Evolutionary conservation across 2,113 vertebrate species (phyloP).

Genomic region (Cyanoramphus novaezelandiae): DNA sequence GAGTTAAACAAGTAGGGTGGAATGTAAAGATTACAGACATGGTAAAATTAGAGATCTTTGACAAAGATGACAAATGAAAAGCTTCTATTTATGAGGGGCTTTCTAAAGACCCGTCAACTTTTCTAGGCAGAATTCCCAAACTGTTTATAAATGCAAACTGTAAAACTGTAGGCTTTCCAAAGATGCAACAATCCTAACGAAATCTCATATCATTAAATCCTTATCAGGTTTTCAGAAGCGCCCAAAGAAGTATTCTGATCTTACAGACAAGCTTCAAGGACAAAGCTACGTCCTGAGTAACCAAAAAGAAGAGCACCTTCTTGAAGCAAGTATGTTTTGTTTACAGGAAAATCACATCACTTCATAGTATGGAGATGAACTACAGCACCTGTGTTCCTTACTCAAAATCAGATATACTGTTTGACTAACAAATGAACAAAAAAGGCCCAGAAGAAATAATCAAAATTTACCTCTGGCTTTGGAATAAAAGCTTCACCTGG

Average conservation of each 20-base stretch:
- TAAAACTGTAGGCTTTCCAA: background rate
- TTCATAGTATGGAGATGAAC: background rate
- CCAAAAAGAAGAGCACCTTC: background rate
- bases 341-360: background rate
- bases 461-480: slow-evolving; percentile 86
- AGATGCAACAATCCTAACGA: background rate
- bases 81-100: background rate
- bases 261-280: background rate
- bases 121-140: background rate
- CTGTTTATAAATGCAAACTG: background rate
- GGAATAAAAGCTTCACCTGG: slow-evolving; percentile 92
- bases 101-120: background rate
- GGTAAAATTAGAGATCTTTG: slow-evolving; percentile 4
- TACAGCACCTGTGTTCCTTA: background rate
- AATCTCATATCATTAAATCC: background rate
- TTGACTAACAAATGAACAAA: background rate
- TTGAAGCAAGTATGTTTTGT: background rate
- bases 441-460: background rate
- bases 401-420: background rate
- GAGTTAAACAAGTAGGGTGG: background rate
- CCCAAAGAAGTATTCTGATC: background rate
- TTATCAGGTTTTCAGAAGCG: background rate
- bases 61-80: background rate
- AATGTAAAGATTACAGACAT: background rate
- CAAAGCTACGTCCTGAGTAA: background rate